Evolutionary conservation across 2,113 vertebrate species (phyloP).

Genomic region (Notothenia coriiceps): DNA sequence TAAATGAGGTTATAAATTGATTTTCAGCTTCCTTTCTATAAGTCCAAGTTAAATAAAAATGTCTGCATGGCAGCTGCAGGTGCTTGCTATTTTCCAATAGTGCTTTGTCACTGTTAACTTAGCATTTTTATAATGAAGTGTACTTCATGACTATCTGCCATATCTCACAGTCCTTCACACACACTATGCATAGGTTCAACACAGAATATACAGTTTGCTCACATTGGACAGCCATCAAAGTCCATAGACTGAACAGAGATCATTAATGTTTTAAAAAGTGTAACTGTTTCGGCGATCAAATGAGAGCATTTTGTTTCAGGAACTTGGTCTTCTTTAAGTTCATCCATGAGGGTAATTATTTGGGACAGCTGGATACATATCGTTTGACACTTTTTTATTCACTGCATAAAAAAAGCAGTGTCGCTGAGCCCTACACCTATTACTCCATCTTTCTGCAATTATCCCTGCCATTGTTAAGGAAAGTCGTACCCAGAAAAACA

Average conservation of each 20-base stretch:
- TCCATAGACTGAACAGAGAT: background rate
- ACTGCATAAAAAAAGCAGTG: background rate
- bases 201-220: background rate
- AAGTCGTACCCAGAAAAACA: constrained; percentile 11
- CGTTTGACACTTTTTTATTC: constrained; percentile 25
- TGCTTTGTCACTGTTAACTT: constrained; percentile 49
- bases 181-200: background rate
- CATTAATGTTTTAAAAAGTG: constrained; percentile 9
- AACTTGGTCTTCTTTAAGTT: constrained; percentile 6
- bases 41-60: constrained; percentile 21
- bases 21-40: background rate
- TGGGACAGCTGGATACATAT: background rate
- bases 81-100: constrained; percentile 27
- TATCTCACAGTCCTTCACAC: constrained; percentile 8
- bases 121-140: constrained; percentile 64
- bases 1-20: background rate
- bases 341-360: constrained; percentile 20
- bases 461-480: constrained; percentile 17
- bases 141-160: background rate
- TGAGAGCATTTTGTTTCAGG: background rate
- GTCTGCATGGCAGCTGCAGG: constrained; percentile 35
- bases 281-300: background rate
- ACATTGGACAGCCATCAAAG: background rate
- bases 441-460: constrained; percentile 23
- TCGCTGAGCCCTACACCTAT: constrained; percentile 6